A percentile compares a stretch with the other conserved stretches of the same genome.
These are phyloP conservation scores for Ridgeia piscesae DNA, from an alignment of 1,140 invertebrate genomes.

Conservation along the genomic window DNA sequence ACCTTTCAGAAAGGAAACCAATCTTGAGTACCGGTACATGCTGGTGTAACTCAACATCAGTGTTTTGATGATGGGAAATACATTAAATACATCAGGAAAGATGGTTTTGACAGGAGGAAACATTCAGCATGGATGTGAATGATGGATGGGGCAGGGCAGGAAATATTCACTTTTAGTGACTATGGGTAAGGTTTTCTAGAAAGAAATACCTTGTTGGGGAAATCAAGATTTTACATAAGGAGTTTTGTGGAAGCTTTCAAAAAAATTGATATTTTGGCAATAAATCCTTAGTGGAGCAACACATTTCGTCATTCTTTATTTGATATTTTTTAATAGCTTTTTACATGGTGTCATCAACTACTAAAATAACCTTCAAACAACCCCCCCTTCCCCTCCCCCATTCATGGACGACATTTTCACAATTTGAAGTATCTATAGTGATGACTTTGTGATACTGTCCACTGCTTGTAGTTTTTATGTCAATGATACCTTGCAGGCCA, in stretches of 20 bases:
- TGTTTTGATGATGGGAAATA: background rate
- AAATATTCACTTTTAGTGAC: background rate
- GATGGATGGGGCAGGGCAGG: background rate
- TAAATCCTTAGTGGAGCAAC: background rate
- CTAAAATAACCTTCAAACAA: background rate
- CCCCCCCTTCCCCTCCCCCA: too few species aligned
- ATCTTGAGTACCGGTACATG: background rate
- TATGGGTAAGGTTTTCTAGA: background rate
- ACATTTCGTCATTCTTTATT: background rate
- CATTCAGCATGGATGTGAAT: background rate
- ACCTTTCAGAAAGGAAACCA: background rate
- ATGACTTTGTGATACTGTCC: background rate
- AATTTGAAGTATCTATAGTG: too few species aligned
- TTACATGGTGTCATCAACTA: background rate
- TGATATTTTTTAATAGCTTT: background rate
- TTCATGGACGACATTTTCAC: background rate
- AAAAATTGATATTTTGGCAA: background rate
- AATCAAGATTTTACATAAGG: background rate
- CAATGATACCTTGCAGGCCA: background rate
- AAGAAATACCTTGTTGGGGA: background rate
- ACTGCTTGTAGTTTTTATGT: background rate
- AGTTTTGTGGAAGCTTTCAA: background rate
- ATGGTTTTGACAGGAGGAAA: background rate
- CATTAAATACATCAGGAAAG: background rate
- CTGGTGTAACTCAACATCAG: background rate